Evolutionary conservation across 2,113 vertebrate genomes (phyloP), one percentile per base, ranked within the genome.

Genomic region (Nanorana parkeri): DNA sequence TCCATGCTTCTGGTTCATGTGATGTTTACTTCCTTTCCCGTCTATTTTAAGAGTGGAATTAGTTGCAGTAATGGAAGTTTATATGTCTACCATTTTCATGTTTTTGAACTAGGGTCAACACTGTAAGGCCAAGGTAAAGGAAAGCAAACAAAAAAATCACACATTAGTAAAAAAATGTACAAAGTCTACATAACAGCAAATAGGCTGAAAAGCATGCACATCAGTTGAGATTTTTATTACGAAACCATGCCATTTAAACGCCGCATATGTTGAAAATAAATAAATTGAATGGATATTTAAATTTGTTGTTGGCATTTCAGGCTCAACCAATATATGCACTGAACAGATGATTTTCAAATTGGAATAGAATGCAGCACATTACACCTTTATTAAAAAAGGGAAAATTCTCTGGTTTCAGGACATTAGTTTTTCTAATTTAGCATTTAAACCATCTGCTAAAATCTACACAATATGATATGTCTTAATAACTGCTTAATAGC

Each of bases 391-490:
- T 66, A 66, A 28, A 54, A 3, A 29, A 5, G 75, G 41, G 20
- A 65, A 66, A 51, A 78, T 54, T 52, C 60, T 52, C 65, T 65
- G 61, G 61, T 78, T 66, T 63, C 61, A 78, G 36, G 28, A 29
- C 23, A 78, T 66, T 65, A 77, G 36, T 66, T 64, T 78, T 54
- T 29, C 36, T 66, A 77, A 66, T 66, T 66, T 66, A 61, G 41
- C 75, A 78, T 78, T 78, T 29, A 61, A 78, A 66, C 65, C 60
- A 66, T 66, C 75, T 78, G 61, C 61, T 78, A 65, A 78, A 78
- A 64, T 66, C 54, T 63, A 78, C 19, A 52, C 29, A 78, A 78
- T 66, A 66, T 54, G 75, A 78, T 78, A 23, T 47, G 21, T 78
- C 60, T 78, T 66, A 78, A 55, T 47, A 65, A 21, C 65, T 52